phyloP scores from a whole-genome alignment of 2,797 vertebrate species.

The Nasua narica region DNA sequence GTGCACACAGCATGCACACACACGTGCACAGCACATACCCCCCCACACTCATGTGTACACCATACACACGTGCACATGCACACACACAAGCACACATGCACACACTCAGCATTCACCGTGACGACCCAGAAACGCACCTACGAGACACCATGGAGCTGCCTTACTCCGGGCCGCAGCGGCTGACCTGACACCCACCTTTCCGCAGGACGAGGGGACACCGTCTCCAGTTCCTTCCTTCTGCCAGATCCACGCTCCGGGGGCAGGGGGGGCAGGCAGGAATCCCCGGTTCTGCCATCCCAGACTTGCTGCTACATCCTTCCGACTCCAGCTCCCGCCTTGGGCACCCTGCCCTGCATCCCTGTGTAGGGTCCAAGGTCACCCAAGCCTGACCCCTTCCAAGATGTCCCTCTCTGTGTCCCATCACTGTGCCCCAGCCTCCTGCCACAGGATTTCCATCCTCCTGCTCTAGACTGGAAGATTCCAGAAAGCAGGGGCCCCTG shows the following conservation, averaged over 20 bases:
- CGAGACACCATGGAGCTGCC: background rate
- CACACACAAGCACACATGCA: no score
- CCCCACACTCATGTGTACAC: background rate
- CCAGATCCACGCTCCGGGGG: rapidly evolving
- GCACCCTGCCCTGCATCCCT: rapidly evolving
- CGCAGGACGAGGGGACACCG: background rate
- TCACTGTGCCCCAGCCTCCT: no score
- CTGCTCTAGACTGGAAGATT: background rate
- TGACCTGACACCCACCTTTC: background rate
- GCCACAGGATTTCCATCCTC: background rate
- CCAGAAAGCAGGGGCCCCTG: background rate
- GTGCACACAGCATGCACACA: no score
- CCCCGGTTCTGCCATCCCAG: rapidly evolving
- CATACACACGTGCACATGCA: no score
- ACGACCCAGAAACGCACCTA: background rate
- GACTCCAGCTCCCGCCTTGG: rapidly evolving
- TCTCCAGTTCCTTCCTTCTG: no score
- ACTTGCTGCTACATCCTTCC: background rate
- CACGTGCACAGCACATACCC: no score
- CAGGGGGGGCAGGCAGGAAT: rapidly evolving
- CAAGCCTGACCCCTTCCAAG: background rate
- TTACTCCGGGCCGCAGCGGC: rapidly evolving
- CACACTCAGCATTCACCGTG: rapidly evolving
- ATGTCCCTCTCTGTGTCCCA: no score
- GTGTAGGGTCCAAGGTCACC: background rate